Evolutionary conservation across 2,888 invertebrate genomes (phyloP).

Genomic region (Melanostoma mellinum): DNA sequence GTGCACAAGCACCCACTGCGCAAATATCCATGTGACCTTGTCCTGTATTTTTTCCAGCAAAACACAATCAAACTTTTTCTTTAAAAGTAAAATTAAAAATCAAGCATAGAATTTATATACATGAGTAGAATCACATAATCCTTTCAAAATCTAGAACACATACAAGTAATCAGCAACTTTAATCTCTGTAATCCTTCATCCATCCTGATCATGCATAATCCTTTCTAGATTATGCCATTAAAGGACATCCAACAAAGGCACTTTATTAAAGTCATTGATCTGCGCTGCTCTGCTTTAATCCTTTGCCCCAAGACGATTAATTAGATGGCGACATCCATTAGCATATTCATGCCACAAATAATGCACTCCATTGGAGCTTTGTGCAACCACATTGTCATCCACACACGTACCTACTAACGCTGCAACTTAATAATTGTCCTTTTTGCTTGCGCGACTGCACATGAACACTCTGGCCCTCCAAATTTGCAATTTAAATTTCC

Average conservation of each 20-base stretch:
- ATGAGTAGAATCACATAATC: no score
- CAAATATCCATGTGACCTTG: no score
- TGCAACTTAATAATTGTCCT: conserved; percentile 48
- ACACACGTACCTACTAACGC: conserved; percentile 39
- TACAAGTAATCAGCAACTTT: no score
- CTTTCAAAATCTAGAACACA: no score
- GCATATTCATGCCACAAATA: conserved; percentile 59
- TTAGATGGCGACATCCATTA: conserved; percentile 64
- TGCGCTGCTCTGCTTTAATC: conserved; percentile 32
- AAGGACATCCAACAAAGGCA: conserved; percentile 40
- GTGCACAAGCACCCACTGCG: no score
- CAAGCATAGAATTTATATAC: no score
- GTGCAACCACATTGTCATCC: conserved; percentile 52
- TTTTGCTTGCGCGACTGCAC: conserved; percentile 26
- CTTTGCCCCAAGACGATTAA: conserved; percentile 49
- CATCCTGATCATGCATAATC: conserved; percentile 52
- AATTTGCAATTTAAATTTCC: conserved; percentile 69
- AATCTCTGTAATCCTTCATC: not conserved
- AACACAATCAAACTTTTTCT: no score
- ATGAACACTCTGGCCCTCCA: conserved; percentile 12
- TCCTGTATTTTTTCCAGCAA: no score
- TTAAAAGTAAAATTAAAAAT: no score
- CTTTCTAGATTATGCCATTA: conserved; percentile 22
- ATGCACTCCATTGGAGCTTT: conserved; percentile 50
- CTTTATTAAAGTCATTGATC: conserved; percentile 54